Base-by-base conservation (phyloP, 2,888 invertebrate genomes). In the Gastrophysa polygoni region DNA sequence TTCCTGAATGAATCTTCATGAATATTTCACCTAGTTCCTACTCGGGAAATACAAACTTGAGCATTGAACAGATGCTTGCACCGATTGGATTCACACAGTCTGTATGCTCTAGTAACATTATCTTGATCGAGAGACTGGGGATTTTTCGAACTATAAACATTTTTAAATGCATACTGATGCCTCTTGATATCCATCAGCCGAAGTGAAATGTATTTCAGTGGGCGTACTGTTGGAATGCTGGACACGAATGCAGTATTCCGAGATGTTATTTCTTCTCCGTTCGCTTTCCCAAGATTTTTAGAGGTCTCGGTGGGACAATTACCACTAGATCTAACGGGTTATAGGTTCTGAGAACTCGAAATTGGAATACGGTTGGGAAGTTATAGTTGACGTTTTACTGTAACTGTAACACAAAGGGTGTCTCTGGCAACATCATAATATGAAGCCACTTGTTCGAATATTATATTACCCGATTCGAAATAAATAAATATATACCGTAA, bases 171-270 rank as follows among this genome's bases (percentile, higher is more conserved):
- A 67, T 68, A 65, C 72, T 71, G 72, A 72, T 72, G 72, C 70
- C 68, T 70, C 70, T 68, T 71, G 72, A 72, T 72, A 72, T 69
- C 69, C 70, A 72, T 72, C 71, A 72, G 70, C 68, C 66, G 67
- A 71, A 68, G 72, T 70, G 71, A 72, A 72, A 72, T 71, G 71
- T 64, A 69, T 69, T 71, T 67, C 68, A 64, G 72, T 72, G 71
- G 72, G 72, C 72, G 72, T 68, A 61, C 63, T 50, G 64, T 67
- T 68, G 68, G 69, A 68, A 72, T 71, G 70, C 69, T 68, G 66
- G 64, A 65, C 71, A 69, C 68, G 67, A 68, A 68, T 67, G 68
- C 68, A 66, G 67, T 68, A 67, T 69, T 69, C 68, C 68, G 68
- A 68, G 55, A 61, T 59, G 55, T 59, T 72, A 71, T 70, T 71